Conservation (phyloP, 2,113 vertebrate species). For the Oceanites oceanicus region DNA sequence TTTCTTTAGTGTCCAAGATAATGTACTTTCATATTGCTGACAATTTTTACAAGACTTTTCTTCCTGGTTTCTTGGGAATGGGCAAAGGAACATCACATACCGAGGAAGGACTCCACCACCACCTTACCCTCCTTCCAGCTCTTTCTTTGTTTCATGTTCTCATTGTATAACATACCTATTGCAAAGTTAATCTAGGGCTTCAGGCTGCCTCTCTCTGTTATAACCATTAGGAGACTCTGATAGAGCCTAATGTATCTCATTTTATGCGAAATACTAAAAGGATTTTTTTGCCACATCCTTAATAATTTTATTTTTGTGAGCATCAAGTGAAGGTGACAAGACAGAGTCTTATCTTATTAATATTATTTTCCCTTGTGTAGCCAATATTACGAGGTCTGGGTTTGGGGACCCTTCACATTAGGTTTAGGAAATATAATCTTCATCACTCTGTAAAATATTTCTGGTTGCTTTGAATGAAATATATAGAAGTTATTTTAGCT, state of each 20-base stretch:
- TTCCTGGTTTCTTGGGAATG: conserved; percentile 25
- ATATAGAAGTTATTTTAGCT: background rate
- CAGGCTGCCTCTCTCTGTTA: background rate
- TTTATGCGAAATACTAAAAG: background rate
- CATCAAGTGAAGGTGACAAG: background rate
- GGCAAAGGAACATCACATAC: background rate
- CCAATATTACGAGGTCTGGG: background rate
- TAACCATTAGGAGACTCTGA: background rate
- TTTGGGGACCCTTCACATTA: background rate
- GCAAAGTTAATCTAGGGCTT: background rate
- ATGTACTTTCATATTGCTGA: conserved; percentile 31
- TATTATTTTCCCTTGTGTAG: background rate
- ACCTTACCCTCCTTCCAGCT: background rate
- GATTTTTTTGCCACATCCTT: background rate
- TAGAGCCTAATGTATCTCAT: background rate
- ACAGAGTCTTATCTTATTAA: background rate
- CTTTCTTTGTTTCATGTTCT: background rate
- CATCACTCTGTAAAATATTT: background rate
- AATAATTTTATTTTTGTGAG: background rate
- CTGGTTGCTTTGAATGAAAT: background rate
- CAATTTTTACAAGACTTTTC: background rate
- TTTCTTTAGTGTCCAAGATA: conserved; percentile 41
- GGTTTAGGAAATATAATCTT: background rate
- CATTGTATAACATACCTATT: background rate
- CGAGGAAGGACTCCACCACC: background rate